These are phyloP conservation scores for Plebejus argus DNA, from an alignment of 2,888 invertebrate genomes.

Conservation along the genomic window DNA sequence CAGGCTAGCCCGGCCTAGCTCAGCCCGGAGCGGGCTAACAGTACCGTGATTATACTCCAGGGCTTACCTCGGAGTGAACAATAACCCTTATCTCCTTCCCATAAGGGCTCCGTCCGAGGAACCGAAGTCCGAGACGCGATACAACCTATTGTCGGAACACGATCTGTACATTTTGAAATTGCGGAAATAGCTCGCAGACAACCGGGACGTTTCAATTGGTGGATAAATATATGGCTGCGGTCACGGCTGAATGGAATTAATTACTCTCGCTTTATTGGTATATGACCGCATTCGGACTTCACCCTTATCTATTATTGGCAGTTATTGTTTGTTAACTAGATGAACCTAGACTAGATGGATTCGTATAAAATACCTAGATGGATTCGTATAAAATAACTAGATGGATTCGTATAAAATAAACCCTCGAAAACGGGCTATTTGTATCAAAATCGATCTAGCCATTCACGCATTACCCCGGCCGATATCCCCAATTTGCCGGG, in stretches of 20 bases:
- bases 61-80: neutral
- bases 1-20: constrained; percentile 48
- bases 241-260: constrained; percentile 43
- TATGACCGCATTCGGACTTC: constrained; percentile 31
- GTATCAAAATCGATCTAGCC: too few relatives aligned
- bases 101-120: neutral
- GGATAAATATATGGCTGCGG: constrained; percentile 44
- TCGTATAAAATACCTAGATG: too few relatives aligned
- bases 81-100: neutral
- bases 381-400: too few relatives aligned
- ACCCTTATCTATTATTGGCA: constrained; percentile 22
- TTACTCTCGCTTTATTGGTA: constrained; percentile 41
- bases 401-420: too few relatives aligned
- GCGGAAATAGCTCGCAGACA: constrained; percentile 78
- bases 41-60: constrained; percentile 79
- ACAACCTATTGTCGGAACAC: constrained; percentile 78
- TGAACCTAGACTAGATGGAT: too few relatives aligned
- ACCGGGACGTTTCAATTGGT: constrained; percentile 76
- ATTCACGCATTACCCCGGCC: too few relatives aligned
- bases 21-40: constrained; percentile 71
- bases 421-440: too few relatives aligned
- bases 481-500: too few relatives aligned
- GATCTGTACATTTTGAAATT: constrained; percentile 77
- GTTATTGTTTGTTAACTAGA: neutral
- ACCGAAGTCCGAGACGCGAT: constrained; percentile 52